Evolutionary conservation across 2,113 vertebrate genomes (phyloP).

Genomic region (Microcebus murinus): DNA sequence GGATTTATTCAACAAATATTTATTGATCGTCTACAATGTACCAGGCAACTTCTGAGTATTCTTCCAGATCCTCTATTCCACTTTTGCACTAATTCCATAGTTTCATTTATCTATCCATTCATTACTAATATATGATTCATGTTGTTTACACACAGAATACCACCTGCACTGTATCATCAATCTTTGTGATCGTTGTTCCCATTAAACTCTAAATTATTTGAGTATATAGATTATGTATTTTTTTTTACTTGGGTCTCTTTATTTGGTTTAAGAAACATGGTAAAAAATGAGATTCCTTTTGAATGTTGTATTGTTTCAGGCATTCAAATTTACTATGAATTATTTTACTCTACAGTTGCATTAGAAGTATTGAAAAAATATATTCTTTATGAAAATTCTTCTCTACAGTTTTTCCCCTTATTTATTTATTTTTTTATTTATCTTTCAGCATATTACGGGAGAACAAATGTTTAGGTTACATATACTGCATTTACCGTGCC

Average conservation of each 20-base stretch:
- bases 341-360: not conserved
- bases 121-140: not conserved
- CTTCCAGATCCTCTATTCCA: not conserved
- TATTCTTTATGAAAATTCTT: not conserved
- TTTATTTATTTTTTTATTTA: too few species aligned
- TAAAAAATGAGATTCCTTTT: not conserved
- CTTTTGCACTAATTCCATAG: not conserved
- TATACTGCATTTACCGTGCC: too few species aligned
- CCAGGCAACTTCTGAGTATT: not conserved
- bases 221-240: not conserved
- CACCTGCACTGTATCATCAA: not conserved
- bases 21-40: not conserved
- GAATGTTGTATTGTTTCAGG: not conserved
- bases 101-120: not conserved
- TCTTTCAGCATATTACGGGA: too few species aligned
- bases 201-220: not conserved
- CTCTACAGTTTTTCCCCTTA: not conserved
- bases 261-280: not conserved
- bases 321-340: constrained; percentile 25
- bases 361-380: not conserved
- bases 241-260: not conserved
- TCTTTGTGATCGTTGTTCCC: not conserved
- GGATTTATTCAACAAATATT: not conserved
- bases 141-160: not conserved
- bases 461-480: too few species aligned